Conservation (phyloP, 2,888 invertebrate genomes). For the Tachina fera region DNA sequence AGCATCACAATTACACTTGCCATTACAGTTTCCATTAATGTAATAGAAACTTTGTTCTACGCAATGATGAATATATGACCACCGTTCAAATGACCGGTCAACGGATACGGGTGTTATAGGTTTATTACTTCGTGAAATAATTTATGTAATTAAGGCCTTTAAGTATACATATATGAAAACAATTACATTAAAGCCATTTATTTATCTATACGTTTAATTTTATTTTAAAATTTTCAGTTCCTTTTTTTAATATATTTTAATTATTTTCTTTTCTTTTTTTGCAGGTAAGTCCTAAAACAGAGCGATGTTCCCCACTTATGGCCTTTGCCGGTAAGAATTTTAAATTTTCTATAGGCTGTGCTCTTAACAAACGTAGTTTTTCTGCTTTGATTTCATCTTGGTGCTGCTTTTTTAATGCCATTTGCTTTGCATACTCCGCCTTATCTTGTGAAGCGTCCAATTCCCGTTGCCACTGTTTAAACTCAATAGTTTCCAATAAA, state of each 20-base stretch:
- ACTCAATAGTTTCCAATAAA: slow-evolving; percentile 28
- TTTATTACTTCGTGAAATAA: too few species aligned
- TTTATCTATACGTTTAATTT: not conserved
- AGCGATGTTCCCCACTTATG: slow-evolving; percentile 35
- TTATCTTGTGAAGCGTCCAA: not conserved
- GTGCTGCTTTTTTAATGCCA: slow-evolving; percentile 1
- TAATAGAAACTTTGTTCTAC: too few species aligned
- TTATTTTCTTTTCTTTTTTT: slow-evolving; percentile 40
- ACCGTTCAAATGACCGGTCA: too few species aligned
- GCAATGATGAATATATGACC: too few species aligned
- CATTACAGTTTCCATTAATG: too few species aligned
- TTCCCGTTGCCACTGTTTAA: not conserved
- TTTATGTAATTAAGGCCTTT: too few species aligned
- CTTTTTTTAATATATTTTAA: not conserved
- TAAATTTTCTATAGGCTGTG: slow-evolving; percentile 19
- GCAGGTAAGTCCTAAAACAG: slow-evolving; percentile 42
- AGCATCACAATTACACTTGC: too few species aligned
- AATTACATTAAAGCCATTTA: too few species aligned
- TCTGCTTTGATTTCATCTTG: slow-evolving; percentile 34
- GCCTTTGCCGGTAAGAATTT: slow-evolving; percentile 39
- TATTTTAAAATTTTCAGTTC: not conserved
- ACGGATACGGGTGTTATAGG: too few species aligned
- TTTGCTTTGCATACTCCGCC: not conserved
- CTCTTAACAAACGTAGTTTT: slow-evolving; percentile 31
- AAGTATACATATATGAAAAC: too few species aligned